These are phyloP conservation scores for Drosophila nr. perissopoda DNA, from an alignment of 2,888 invertebrate species.

Conservation along the genomic window DNA sequence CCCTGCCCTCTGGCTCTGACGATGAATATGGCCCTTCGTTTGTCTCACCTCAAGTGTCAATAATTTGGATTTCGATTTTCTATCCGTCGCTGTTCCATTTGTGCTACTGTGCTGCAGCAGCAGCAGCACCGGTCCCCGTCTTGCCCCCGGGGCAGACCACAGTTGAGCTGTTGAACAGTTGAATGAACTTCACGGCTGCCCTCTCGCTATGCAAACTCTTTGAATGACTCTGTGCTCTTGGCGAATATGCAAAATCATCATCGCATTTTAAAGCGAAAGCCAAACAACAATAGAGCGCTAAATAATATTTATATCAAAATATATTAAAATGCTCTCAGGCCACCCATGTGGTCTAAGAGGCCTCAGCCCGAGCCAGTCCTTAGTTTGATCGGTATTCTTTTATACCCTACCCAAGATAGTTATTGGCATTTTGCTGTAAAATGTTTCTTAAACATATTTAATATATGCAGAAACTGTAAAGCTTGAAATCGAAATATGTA, in stretches of 20 bases:
- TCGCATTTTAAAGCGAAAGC: conserved; percentile 56
- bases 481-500: background rate
- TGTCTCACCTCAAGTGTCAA: conserved; percentile 79
- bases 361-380: background rate
- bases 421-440: background rate
- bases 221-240: background rate
- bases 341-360: conserved; percentile 60
- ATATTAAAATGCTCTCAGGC: conserved; percentile 44
- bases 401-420: conserved; percentile 24
- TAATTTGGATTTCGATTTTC: conserved; percentile 68
- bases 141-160: conserved; percentile 24
- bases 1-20: conserved; percentile 10
- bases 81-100: conserved; percentile 35
- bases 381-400: background rate
- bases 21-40: conserved; percentile 29
- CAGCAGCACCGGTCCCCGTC: conserved; percentile 21
- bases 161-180: conserved; percentile 37
- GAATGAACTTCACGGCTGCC: conserved; percentile 53
- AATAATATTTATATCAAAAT: conserved; percentile 74
- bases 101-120: conserved; percentile 57
- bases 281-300: conserved; percentile 67
- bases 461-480: background rate
- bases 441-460: background rate
- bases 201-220: conserved; percentile 30
- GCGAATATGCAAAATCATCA: conserved; percentile 75